Conservation (phyloP, 2,113 vertebrate species). For the Gadus chalcogrammus region DNA sequence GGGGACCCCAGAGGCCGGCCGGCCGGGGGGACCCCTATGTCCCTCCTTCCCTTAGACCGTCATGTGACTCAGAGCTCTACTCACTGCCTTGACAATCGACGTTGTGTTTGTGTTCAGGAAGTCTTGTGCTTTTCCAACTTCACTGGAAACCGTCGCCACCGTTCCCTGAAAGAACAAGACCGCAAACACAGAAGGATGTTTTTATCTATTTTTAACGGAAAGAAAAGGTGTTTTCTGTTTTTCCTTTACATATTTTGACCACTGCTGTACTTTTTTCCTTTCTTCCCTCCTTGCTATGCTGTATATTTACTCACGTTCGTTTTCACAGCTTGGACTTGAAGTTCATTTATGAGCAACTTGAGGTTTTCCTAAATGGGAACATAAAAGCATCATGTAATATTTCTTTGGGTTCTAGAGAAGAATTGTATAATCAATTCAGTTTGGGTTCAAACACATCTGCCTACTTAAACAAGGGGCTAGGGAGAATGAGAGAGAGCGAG, state of each 20-base stretch:
- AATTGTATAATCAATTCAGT: too few relatives aligned
- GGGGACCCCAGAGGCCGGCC: constrained; percentile 35
- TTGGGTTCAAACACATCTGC: too few relatives aligned
- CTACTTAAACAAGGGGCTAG: too few relatives aligned
- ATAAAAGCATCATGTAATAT: too few relatives aligned
- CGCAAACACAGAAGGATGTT: not conserved
- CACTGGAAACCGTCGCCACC: constrained; percentile 45
- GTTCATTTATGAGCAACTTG: constrained; percentile 47
- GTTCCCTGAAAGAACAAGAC: constrained; percentile 52
- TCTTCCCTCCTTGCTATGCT: not conserved
- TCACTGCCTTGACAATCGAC: constrained; percentile 74
- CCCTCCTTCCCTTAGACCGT: constrained; percentile 17
- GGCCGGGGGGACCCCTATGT: constrained; percentile 34
- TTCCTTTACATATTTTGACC: not conserved
- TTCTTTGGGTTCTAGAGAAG: too few relatives aligned
- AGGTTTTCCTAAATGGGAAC: constrained; percentile 58
- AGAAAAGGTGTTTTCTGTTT: not conserved
- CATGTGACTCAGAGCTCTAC: constrained; percentile 57
- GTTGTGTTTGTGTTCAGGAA: constrained; percentile 62
- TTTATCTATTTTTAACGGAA: too few relatives aligned
- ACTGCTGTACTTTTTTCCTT: not conserved
- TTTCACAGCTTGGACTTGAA: constrained; percentile 25
- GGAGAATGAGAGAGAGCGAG: too few relatives aligned
- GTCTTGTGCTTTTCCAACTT: constrained; percentile 53
- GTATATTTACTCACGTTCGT: constrained; percentile 63